phyloP scores from a whole-genome alignment of 2,113 vertebrate genomes.

The Platichthys stellatus region DNA sequence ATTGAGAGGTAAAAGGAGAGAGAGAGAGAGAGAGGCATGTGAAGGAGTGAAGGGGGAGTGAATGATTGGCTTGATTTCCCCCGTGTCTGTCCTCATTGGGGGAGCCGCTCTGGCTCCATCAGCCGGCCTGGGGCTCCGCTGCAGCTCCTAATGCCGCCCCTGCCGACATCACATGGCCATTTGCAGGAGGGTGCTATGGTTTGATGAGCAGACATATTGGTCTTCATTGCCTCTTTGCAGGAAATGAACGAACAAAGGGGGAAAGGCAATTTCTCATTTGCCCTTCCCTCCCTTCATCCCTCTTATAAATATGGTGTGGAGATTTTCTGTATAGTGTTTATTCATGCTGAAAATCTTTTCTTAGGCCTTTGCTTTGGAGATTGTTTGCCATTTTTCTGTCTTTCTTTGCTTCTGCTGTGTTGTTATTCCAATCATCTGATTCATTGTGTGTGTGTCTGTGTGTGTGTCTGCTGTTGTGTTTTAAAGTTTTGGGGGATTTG shows the following conservation, averaged over 20 bases:
- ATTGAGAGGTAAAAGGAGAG: conserved; percentile 36
- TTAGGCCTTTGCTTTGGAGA: conserved; percentile 14
- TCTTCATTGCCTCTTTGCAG: conserved; percentile 57
- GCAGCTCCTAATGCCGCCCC: conserved; percentile 30
- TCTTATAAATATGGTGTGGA: conserved; percentile 20
- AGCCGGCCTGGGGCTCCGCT: conserved; percentile 12
- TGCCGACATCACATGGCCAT: conserved; percentile 43
- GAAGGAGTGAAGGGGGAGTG: conserved; percentile 14
- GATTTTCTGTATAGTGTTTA: conserved; percentile 45
- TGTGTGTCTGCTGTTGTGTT: conserved; percentile 12
- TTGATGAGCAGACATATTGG: conserved; percentile 53
- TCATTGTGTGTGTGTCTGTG: background rate
- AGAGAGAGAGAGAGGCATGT: background rate
- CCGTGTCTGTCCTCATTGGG: conserved; percentile 53
- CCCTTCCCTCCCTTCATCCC: background rate
- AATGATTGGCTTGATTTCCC: conserved; percentile 69
- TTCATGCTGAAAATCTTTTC: conserved; percentile 57
- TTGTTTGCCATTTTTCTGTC: conserved; percentile 6
- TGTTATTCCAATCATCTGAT: conserved; percentile 38
- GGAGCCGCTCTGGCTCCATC: conserved; percentile 35
- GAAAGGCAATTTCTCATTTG: conserved; percentile 44
- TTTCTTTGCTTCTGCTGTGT: conserved; percentile 18
- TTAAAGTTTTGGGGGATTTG: conserved; percentile 45
- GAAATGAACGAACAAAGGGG: conserved; percentile 37
- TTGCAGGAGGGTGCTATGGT: conserved; percentile 33